phyloP scores from a whole-genome alignment of 2,113 vertebrate species.

The Hippoglossus stenolepis region DNA sequence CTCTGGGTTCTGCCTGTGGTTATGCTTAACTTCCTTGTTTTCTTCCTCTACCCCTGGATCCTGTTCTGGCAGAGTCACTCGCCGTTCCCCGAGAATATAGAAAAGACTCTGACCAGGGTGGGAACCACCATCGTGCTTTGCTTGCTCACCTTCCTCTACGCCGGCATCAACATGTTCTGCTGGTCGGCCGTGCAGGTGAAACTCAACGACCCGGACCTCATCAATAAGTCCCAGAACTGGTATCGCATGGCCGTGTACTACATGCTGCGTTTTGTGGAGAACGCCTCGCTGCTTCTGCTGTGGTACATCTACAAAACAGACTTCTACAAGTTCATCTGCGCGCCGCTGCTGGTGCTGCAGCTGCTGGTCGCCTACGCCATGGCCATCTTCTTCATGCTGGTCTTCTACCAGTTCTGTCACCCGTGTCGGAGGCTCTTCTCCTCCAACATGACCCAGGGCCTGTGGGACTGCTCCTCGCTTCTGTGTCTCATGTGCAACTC shows the following conservation, averaged over 20 bases:
- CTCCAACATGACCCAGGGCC: constrained; percentile 86
- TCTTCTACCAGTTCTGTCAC: constrained; percentile 97
- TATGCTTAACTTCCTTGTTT: constrained; percentile 88
- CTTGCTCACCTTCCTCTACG: constrained; percentile 94
- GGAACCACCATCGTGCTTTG: constrained; percentile 93
- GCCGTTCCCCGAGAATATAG: constrained; percentile 94
- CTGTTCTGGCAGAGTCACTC: constrained; percentile 93
- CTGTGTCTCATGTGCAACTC: constrained; percentile 76
- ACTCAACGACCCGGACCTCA: constrained; percentile 92
- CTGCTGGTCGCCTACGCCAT: constrained; percentile 88
- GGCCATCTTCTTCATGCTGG: constrained; percentile 93
- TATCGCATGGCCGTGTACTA: constrained; percentile 90
- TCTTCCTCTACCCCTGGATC: constrained; percentile 94
- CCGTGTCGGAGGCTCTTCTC: constrained; percentile 95
- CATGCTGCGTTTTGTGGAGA: constrained; percentile 92
- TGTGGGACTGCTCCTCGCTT: constrained; percentile 85
- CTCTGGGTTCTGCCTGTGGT: constrained; percentile 90
- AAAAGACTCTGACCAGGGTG: constrained; percentile 91
- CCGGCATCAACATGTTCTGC: constrained; percentile 99
- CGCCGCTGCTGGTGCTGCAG: constrained; percentile 89
- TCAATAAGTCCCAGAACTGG: constrained; percentile 96
- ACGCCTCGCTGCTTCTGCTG: constrained; percentile 89
- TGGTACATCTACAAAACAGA: constrained; percentile 93
- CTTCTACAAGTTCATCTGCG: constrained; percentile 88
- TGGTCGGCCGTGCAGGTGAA: constrained; percentile 96